Percentiles rank a stretch among this genome's conserved stretches.
Evolutionary conservation across 2,113 vertebrate genomes (phyloP).

Genomic region (Sebastes schlegelii): DNA sequence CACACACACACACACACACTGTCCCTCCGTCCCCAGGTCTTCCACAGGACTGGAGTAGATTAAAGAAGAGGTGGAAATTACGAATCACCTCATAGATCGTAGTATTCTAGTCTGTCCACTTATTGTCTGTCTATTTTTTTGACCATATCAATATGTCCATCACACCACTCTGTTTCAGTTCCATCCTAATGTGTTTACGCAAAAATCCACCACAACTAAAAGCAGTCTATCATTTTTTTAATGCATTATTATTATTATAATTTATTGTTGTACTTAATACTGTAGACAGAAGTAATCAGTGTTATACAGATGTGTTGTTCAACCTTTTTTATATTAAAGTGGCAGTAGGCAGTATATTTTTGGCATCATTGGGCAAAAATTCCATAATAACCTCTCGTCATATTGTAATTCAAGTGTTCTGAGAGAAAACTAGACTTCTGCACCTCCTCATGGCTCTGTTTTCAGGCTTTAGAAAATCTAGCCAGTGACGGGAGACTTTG

Average conservation of each 20-base stretch:
- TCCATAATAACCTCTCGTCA: too few species aligned
- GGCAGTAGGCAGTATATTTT: too few species aligned
- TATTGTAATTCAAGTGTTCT: too few species aligned
- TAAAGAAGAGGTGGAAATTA: conserved; percentile 31
- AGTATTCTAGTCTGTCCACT: neutral
- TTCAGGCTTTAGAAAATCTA: too few species aligned
- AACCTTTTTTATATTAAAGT: neutral
- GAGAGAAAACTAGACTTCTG: too few species aligned
- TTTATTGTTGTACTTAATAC: neutral
- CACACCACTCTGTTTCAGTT: neutral
- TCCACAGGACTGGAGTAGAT: conserved; percentile 16
- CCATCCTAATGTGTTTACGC: neutral
- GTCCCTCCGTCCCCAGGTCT: conserved; percentile 24
- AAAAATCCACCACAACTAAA: neutral
- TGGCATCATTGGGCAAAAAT: too few species aligned
- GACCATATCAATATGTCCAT: neutral
- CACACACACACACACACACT: conserved; percentile 19
- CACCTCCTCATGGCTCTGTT: too few species aligned
- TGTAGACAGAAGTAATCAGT: neutral
- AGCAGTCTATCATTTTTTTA: neutral
- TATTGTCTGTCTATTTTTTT: neutral
- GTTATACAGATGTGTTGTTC: neutral
- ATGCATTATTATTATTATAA: neutral
- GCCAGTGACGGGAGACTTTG: too few species aligned
- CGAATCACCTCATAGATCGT: neutral